These are phyloP conservation scores for Arge pagana DNA, from an alignment of 2,888 invertebrate species.

Conservation along the genomic window DNA sequence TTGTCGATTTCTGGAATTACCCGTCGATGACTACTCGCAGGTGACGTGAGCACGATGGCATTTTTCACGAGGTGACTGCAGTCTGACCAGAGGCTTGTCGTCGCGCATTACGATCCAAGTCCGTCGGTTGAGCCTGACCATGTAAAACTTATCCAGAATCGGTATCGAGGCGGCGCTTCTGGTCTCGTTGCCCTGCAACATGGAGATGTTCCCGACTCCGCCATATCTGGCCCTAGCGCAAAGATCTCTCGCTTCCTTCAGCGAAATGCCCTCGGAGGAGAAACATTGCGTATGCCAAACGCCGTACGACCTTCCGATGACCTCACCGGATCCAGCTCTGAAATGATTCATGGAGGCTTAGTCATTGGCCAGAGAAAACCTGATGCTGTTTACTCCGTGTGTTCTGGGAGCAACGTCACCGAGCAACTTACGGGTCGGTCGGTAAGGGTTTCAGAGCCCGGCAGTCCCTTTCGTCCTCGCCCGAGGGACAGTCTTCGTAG, in stretches of 20 bases:
- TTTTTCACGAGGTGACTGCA: constrained; percentile 30
- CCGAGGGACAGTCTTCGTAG: constrained; percentile 72
- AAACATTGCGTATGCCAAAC: constrained; percentile 77
- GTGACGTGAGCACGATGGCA: constrained; percentile 44
- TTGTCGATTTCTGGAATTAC: background rate
- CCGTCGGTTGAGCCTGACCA: constrained; percentile 38
- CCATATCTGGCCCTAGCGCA: constrained; percentile 68
- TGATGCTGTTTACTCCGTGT: constrained; percentile 4
- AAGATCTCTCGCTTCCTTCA: constrained; percentile 62
- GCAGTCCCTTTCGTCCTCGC: constrained; percentile 75
- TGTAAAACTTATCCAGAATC: constrained; percentile 38
- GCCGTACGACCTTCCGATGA: constrained; percentile 69
- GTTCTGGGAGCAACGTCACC: constrained; percentile 27
- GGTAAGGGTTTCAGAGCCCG: constrained; percentile 58
- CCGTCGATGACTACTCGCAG: constrained; percentile 23
- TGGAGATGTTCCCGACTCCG: constrained; percentile 56
- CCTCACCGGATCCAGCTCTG: constrained; percentile 68
- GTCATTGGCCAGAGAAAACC: background rate
- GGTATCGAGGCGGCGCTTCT: constrained; percentile 29
- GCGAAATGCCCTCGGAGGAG: constrained; percentile 39
- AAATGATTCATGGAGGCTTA: constrained; percentile 28
- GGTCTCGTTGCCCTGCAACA: constrained; percentile 11
- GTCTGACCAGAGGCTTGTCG: constrained; percentile 36
- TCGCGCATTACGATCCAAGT: constrained; percentile 40
- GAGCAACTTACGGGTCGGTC: constrained; percentile 43